These are phyloP conservation scores for Xanthorhoe designata DNA, from an alignment of 2,888 invertebrate genomes.

Conservation along the genomic window DNA sequence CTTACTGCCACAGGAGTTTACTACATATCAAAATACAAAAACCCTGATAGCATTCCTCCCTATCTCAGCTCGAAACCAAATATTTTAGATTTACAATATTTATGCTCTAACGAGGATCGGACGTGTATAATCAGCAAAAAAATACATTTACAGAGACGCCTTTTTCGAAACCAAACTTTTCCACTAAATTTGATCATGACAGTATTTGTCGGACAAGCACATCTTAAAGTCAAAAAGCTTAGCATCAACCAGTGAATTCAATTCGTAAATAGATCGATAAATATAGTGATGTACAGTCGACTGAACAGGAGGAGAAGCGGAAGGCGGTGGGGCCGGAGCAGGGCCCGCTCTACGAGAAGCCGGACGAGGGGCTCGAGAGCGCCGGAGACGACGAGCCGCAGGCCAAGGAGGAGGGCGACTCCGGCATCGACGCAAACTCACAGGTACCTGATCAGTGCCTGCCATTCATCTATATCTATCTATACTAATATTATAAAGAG, in stretches of 20 bases:
- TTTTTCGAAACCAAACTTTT: too few species aligned
- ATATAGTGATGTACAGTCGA: conserved; percentile 33
- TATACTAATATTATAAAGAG: too few species aligned
- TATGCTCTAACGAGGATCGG: too few species aligned
- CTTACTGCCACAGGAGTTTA: too few species aligned
- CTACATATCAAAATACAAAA: too few species aligned
- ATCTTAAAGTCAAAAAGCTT: neutral
- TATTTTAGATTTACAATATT: too few species aligned
- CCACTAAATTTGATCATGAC: neutral
- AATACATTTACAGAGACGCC: too few species aligned
- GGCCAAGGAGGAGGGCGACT: conserved; percentile 93
- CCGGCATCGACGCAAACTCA: conserved; percentile 95
- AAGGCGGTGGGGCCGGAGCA: conserved; percentile 91
- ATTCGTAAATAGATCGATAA: conserved; percentile 29
- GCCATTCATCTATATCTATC: too few species aligned
- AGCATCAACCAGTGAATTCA: conserved; percentile 15
- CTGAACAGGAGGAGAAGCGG: conserved; percentile 89
- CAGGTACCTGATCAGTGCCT: conserved; percentile 74
- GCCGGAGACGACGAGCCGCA: conserved; percentile 79
- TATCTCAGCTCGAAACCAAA: too few species aligned
- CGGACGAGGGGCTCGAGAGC: conserved; percentile 87
- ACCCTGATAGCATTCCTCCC: too few species aligned
- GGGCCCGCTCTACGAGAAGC: conserved; percentile 88
- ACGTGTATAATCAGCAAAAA: too few species aligned
- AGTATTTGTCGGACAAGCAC: neutral